Conservation (phyloP, 2,113 vertebrate species). For the Cariama cristata region DNA sequence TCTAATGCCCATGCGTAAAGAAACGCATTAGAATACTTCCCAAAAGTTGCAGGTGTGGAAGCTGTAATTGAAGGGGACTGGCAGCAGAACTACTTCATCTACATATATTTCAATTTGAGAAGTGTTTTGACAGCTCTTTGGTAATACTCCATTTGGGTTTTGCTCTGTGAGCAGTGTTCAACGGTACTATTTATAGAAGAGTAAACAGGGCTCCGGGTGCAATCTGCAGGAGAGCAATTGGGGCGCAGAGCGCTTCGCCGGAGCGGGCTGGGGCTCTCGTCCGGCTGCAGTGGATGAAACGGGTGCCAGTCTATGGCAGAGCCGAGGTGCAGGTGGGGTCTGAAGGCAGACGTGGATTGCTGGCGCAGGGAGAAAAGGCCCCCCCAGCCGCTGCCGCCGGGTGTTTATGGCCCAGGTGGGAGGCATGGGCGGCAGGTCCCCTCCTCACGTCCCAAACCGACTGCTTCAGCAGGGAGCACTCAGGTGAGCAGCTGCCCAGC, state of each 20-base stretch:
- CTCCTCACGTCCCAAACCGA: neutral
- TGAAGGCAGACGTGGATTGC: neutral
- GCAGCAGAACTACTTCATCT: neutral
- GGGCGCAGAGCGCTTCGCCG: neutral
- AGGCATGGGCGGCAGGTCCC: too few relatives aligned
- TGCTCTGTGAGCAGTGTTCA: neutral
- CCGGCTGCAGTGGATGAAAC: neutral
- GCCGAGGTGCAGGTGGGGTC: neutral
- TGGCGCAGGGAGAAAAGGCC: neutral
- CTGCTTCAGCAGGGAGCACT: neutral
- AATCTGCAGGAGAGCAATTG: neutral
- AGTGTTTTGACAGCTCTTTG: constrained; percentile 15
- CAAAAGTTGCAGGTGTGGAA: constrained; percentile 10
- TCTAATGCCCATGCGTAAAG: neutral
- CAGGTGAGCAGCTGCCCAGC: neutral
- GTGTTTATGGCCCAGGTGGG: too few relatives aligned
- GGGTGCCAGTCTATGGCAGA: neutral
- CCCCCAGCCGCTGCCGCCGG: too few relatives aligned
- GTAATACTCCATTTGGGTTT: neutral
- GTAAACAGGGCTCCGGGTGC: neutral
- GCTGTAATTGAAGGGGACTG: constrained; percentile 41
- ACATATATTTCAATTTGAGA: neutral
- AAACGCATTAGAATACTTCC: neutral
- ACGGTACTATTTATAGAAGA: neutral
- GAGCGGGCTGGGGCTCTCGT: neutral